Evolutionary conservation across 2,797 vertebrate species (phyloP).

Genomic region (Pachyuromys duprasi): DNA sequence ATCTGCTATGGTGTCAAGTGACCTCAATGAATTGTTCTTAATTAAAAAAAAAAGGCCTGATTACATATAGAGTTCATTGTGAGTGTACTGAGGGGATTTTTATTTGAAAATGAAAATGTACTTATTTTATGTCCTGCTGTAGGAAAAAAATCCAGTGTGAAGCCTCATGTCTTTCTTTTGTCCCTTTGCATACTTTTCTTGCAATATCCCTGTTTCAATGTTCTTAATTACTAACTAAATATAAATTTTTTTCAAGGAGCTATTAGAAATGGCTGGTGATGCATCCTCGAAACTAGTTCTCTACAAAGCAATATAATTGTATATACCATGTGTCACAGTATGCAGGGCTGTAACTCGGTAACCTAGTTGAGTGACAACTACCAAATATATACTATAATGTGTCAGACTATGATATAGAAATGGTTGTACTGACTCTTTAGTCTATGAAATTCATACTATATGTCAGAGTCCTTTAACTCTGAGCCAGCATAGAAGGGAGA

Average conservation of each 20-base stretch:
- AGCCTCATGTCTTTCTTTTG: slow-evolving; percentile 1
- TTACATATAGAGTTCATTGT: slow-evolving; percentile 40
- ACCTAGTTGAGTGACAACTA: background rate
- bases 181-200: slow-evolving; percentile 35
- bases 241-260: slow-evolving; percentile 9
- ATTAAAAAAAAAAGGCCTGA: background rate
- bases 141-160: background rate
- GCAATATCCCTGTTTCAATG: background rate
- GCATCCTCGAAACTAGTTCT: background rate
- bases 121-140: background rate
- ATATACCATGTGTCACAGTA: accelerated
- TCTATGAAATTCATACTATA: background rate
- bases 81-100: background rate
- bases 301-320: background rate
- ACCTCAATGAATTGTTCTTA: slow-evolving; percentile 67
- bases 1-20: slow-evolving; percentile 14
- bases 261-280: background rate
- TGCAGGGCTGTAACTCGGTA: background rate
- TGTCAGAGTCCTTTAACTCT: slow-evolving; percentile 35
- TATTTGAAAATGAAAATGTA: background rate
- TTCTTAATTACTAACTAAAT: background rate
- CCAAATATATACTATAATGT: background rate
- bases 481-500: background rate
- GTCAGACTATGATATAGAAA: slow-evolving; percentile 1
- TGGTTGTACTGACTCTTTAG: background rate